Base-by-base conservation (phyloP, 64 coral and sea anemone genomes). In the Exaiptasia diaphana region DNA sequence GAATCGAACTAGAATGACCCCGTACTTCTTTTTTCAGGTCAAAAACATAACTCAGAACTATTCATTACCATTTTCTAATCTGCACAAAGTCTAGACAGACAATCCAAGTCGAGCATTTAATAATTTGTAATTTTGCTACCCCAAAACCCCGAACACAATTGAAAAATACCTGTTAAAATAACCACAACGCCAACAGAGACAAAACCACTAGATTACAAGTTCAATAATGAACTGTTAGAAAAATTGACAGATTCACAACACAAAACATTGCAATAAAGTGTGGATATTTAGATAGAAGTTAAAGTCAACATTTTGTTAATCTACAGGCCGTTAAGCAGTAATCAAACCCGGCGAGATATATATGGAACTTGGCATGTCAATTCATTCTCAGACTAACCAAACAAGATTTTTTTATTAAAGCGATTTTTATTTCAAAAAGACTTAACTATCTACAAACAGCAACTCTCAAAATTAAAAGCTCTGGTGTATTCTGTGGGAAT, bases 351-450 rank as follows among this genome's bases (percentile, higher is more conserved):
- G 23, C 53, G 9, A 50, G 29, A 53, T 68, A 52, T 71, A 50
- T 39, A 18, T 5, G 59, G 32, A 35, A 35, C 17, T 46, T 13
- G 21, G 12, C 3, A 15, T 13, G 13, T 20, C 29, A 4, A 4
- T 35, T 5, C 32, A 20, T 65, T 65, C 9, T 2, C 23, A 65
- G 61, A 65, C 61, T 33, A 12, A 17, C 13, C 20, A 65, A 20
- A 35, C 27, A 5, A 13, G 52, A 23, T n/a, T n/a, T n/a, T 31
- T 41, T 57, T 38, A 65, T 54, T 31, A 48, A 87, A 54, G 59
- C 84, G 23, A 39, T 62, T 78, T 86, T 86, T 87, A 87, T 87
- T 87, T 87, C 84, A 78, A 87, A 87, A 87, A 77, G 77, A 87
- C 43, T 37, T 31, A 54, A 45, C 60, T 62, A 69, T 46, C 73